A percentile compares a stretch with the other conserved stretches of the same genome.
Conservation (phyloP, 2,113 vertebrate species). For the Urocitellus parryii region DNA sequence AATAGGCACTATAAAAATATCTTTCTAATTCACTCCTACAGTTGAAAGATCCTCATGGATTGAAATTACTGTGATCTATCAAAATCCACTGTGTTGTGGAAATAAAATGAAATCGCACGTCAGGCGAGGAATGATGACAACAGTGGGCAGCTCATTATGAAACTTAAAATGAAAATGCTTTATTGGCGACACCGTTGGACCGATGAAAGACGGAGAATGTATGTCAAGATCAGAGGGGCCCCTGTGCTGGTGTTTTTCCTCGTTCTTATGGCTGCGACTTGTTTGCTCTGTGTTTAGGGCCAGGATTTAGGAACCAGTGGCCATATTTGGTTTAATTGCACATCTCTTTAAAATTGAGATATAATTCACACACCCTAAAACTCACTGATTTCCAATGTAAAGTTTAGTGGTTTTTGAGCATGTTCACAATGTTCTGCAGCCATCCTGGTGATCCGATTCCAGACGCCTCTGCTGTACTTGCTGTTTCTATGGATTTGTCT, state of each 20-base stretch:
- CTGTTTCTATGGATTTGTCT: background rate
- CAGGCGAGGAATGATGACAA: conserved; percentile 65
- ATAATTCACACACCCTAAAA: background rate
- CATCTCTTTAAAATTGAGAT: background rate
- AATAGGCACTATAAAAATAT: conserved; percentile 82
- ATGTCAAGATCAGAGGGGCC: conserved; percentile 26
- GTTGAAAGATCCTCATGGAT: conserved; percentile 69
- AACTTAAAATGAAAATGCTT: conserved; percentile 66
- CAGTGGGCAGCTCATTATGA: conserved; percentile 53
- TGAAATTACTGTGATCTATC: conserved; percentile 78
- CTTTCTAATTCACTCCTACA: conserved; percentile 74
- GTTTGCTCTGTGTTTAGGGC: background rate
- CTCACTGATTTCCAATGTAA: background rate
- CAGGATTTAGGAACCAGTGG: background rate
- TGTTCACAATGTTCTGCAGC: background rate
- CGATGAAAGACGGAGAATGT: conserved; percentile 45
- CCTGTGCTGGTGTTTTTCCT: background rate
- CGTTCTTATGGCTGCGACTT: background rate
- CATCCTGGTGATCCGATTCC: background rate
- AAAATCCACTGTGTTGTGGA: conserved; percentile 74
- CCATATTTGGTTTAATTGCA: conserved; percentile 7
- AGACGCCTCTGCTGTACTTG: background rate
- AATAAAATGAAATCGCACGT: conserved; percentile 82
- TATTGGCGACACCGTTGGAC: conserved; percentile 30
- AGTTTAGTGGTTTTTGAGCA: background rate